Evolutionary conservation across 1,140 invertebrate genomes (phyloP).

Genomic region (Dryas iulia): DNA sequence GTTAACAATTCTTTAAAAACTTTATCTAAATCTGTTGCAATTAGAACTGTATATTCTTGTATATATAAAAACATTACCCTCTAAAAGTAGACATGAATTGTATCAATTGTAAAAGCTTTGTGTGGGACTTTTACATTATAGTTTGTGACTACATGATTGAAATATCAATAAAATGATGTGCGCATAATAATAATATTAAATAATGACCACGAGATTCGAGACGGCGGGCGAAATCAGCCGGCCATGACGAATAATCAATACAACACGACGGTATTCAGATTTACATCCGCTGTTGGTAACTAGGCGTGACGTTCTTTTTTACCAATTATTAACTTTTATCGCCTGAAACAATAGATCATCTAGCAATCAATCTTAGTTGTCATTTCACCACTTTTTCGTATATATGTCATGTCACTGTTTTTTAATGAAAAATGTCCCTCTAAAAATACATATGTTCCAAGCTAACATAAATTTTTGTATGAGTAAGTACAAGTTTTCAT

Average conservation of each 20-base stretch:
- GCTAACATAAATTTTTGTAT: background rate
- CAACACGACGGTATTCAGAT: constrained; percentile 35
- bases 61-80: no score
- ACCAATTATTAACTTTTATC: constrained; percentile 13
- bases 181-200: constrained; percentile 31
- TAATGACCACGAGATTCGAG: constrained; percentile 28
- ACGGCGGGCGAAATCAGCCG: constrained; percentile 29
- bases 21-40: background rate
- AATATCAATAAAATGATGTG: constrained; percentile 21
- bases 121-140: background rate
- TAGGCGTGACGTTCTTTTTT: constrained; percentile 27
- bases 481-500: background rate
- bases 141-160: background rate
- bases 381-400: background rate
- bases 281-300: constrained; percentile 30
- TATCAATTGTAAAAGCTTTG: background rate
- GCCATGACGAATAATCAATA: constrained; percentile 36
- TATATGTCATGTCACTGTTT: background rate
- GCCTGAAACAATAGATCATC: background rate
- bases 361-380: background rate
- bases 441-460: background rate
- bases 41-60: background rate
- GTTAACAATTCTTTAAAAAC: background rate
- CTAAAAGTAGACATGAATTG: background rate
- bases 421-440: no score